Base-by-base conservation (phyloP, 2,888 invertebrate species). In the Pseudococcus longispinus region DNA sequence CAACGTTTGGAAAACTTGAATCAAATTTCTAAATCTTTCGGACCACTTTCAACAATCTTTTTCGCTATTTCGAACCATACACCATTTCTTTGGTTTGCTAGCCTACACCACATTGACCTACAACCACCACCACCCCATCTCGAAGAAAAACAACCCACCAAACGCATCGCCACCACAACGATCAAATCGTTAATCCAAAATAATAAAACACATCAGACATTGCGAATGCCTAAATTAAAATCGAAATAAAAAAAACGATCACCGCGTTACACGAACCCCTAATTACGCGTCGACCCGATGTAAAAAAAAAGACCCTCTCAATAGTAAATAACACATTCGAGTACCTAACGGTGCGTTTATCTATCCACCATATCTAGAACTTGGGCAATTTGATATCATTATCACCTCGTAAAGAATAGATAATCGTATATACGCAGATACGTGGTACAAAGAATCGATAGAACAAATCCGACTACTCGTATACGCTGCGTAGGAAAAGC, bases 371-470 rank as follows among this genome's bases (percentile, higher is more conserved):
- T 29, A 70, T 70, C 29, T 13, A 29, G 29, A 70, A 18, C 26
- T 15, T 29, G 18, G 32, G 70, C 70, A 70, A 70, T 70, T 26
- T 29, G 70, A 70, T 70, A 70, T 70, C 70, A 70, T 70, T 70
- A 70, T 70, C 70, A 29, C 70, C 70, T 70, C 26, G 9, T 51
- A 8, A 60, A 60, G 60, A 60, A 60, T 60, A 60, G 13, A 60
- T 60, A 60, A 60, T 60, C 60, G 60, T 60, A 60, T 9, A 55
- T n/a, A 37, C n/a, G 18, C 18, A n/a, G 9, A 60, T 60, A 23
- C 15, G 23, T 23, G 23, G 13, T 55, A 55, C 37, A 23, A 1
- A 60, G 23, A 60, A 60, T 23, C 9, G 23, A 60, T 60, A 0
- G 23, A 3, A 23, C 20, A 60, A n/a, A 51, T 51, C 51, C n/a